phyloP scores from a whole-genome alignment of 2,888 invertebrate species.

The Mesorhabditis belari region DNA sequence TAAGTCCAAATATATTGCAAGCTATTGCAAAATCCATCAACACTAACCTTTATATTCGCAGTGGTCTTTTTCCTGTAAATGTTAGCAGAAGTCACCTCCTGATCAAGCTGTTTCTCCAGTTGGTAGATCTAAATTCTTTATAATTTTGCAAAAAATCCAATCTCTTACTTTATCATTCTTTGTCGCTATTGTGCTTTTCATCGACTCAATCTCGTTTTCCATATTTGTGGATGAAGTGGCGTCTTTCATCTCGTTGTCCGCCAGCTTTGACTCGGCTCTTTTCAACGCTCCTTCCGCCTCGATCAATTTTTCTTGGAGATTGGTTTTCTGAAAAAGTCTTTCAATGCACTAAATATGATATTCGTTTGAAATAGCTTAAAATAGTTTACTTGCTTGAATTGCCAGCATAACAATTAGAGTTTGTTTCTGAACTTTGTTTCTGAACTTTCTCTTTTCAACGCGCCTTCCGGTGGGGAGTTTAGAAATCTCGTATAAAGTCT shows the following conservation, averaged over 20 bases:
- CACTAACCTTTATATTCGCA: not conserved
- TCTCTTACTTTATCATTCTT: slow-evolving; percentile 15
- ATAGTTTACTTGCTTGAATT: no score
- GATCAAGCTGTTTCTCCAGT: slow-evolving; percentile 1
- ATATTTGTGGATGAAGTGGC: slow-evolving; percentile 1
- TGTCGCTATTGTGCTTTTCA: slow-evolving; percentile 12
- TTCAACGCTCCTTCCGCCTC: slow-evolving; percentile 12
- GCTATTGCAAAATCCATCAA: no score
- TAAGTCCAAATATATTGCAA: no score
- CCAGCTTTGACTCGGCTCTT: slow-evolving; percentile 7
- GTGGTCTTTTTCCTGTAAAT: slow-evolving; percentile 7
- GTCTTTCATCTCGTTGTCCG: slow-evolving; percentile 5
- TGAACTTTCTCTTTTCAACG: no score
- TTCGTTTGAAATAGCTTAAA: no score
- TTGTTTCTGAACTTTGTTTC: no score
- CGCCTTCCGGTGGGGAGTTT: no score
- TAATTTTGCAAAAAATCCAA: not conserved
- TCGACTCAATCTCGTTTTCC: slow-evolving; percentile 7
- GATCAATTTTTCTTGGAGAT: slow-evolving; percentile 14
- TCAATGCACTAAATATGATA: no score
- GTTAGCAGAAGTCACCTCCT: slow-evolving; percentile 2
- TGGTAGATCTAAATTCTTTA: not conserved
- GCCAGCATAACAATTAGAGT: no score
- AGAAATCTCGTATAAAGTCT: no score
- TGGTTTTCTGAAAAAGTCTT: slow-evolving; percentile 5